Base-by-base conservation (phyloP, 2,888 invertebrate species). In the Hesperia comma region DNA sequence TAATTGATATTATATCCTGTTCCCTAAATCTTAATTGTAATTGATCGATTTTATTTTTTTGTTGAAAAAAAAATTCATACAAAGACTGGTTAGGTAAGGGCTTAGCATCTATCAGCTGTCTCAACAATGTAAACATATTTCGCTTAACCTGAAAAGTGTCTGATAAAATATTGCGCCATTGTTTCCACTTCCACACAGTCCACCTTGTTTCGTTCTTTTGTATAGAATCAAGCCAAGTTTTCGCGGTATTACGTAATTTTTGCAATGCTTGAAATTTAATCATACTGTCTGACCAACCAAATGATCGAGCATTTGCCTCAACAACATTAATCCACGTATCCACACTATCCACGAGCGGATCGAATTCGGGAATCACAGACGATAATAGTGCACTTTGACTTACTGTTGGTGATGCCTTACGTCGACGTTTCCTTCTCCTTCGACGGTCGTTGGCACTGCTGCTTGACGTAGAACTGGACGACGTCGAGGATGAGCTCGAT, bases 241-340 rank as follows among this genome's bases (percentile, higher is more conserved):
- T 75, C 3, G 75, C 72, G 0, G 74, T 72, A 63, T 71, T 73
- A 6, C 71, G 67, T 37, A 75, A 71, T 58, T 77, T 77, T 70
- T 75, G 75, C 7, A 75, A 66, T 0, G 71, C 74, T 62, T 75
- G 74, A 55, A 69, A 74, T 43, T 72, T 71, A 7, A 68, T 69
- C 56, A 76, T 68, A 32, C 57, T 57, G 66, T 75, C 74, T 8
- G 74, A 70, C 75, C 75, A 77, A 7, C 70, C 68, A 61, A 77
- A 75, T 15, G 75, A 70, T 1, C 68, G 64, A 1, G 74, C 70
- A 61, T 77, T 74, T 1, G 75, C 75, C 12, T 77, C 75, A 2
- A 75, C 70, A 4, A 75, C 71, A 62, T 75, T 75, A 12, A 75
- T 41, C 76, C 75, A 77, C 72, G 74, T 75, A 14, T 70, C 54